Evolutionary conservation across 2,888 invertebrate genomes (phyloP).

Genomic region (Drosophila rubida): DNA sequence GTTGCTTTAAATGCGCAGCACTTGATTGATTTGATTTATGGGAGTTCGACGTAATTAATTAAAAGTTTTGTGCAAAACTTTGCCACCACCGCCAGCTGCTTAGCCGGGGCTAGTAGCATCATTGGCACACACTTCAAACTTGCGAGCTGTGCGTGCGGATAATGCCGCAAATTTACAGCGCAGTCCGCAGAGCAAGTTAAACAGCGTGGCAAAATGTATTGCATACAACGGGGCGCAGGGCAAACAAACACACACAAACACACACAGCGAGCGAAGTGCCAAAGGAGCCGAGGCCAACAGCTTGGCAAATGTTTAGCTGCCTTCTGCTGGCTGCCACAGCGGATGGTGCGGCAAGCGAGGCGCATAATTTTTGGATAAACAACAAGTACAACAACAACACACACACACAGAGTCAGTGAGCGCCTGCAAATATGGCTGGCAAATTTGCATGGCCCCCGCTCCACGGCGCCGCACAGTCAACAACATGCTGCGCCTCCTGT

Average conservation of each 20-base stretch:
- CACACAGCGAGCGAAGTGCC: not conserved
- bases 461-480: constrained; percentile 12
- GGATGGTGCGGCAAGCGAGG: constrained; percentile 43
- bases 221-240: constrained; percentile 32
- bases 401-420: constrained; percentile 19
- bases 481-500: constrained; percentile 39
- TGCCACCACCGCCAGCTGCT: constrained; percentile 15
- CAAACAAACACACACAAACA: constrained; percentile 19
- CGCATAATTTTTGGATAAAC: constrained; percentile 73
- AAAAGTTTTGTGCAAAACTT: constrained; percentile 54
- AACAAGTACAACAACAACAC: constrained; percentile 42
- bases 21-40: constrained; percentile 46
- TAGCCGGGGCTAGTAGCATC: not conserved
- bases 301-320: constrained; percentile 67
- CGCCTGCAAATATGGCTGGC: constrained; percentile 64
- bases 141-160: constrained; percentile 37
- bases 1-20: not conserved
- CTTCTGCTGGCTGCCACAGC: constrained; percentile 24
- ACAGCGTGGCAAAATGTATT: constrained; percentile 47
- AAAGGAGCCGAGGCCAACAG: constrained; percentile 50
- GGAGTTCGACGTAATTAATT: constrained; percentile 62
- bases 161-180: constrained; percentile 34
- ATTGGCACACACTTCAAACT: constrained; percentile 38
- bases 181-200: constrained; percentile 31
- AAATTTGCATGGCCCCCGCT: constrained; percentile 64